Conservation (phyloP, 2,113 vertebrate species). For the Micronycteris hirsuta region DNA sequence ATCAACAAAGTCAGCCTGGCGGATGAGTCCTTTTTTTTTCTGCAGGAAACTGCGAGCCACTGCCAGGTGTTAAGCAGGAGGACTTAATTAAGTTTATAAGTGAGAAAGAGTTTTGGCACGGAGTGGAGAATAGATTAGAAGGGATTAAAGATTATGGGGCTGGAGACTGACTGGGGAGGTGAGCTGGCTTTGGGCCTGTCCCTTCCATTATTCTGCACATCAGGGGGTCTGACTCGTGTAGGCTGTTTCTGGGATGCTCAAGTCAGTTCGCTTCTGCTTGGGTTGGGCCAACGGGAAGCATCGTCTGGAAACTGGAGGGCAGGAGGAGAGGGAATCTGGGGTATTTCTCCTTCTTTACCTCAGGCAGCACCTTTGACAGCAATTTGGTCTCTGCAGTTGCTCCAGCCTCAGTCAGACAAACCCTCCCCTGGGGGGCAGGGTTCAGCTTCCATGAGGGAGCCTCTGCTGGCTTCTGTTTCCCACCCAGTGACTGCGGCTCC, state of each 20-base stretch:
- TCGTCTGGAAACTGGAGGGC: not conserved
- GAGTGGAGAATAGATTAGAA: not conserved
- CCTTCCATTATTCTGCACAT: not conserved
- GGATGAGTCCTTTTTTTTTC: not conserved
- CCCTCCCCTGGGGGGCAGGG: not conserved
- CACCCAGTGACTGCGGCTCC: not conserved
- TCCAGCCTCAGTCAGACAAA: not conserved
- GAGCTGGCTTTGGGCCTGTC: not conserved
- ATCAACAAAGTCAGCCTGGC: not conserved
- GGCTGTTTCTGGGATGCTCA: not conserved
- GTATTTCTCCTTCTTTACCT: not conserved
- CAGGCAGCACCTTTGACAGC: not conserved
- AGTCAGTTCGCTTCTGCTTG: not conserved
- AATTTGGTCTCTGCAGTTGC: not conserved
- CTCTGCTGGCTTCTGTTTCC: not conserved
- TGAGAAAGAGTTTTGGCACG: not conserved
- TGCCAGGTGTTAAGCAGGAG: constrained; percentile 2
- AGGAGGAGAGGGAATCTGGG: not conserved
- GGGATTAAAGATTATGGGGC: not conserved
- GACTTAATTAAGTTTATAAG: not conserved
- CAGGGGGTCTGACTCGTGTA: not conserved
- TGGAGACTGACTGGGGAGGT: not conserved
- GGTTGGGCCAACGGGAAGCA: not conserved
- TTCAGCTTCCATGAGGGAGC: not conserved
- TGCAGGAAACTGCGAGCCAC: not conserved